Evolutionary conservation across 2,113 vertebrate species (phyloP), one percentile per base, ranked within the genome.

Genomic region (Calypte anna): DNA sequence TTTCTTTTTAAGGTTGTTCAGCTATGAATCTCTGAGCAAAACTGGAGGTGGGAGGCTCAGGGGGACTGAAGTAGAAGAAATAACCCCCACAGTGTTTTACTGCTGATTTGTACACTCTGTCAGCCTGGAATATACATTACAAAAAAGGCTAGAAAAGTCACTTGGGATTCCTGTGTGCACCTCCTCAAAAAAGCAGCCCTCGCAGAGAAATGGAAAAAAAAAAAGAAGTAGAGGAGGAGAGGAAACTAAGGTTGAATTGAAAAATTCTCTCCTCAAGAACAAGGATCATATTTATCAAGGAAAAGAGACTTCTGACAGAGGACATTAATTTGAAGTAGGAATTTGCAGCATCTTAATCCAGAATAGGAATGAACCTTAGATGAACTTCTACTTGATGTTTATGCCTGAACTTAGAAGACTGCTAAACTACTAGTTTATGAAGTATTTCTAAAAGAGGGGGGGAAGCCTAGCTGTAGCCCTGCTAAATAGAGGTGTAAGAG

Each of bases 51-150:
- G 80, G 62, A 91, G 20, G 31, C 92, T 87, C 63, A 21, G 21
- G 53, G 69, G 72, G 57, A 77, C 61, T 91, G 33, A 83, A 95
- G 80, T 33, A 72, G 53, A 78, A 92, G 82, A 91, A 69, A 81
- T 79, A 95, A 86, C 23, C 80, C n/a, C 46, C 75, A n/a, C 81
- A 64, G 10, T 17, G 10, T 86, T 91, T 73, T 74, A 74, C n/a
- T 75, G 59, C 22, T 81, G 70, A 86, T 70, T 66, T 69, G 66
- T 83, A 61, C 27, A 30, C 43, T 75, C 59, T 86, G 59, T 84
- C 62, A 85, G 75, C 48, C 68, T 87, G 59, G 50, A 91, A 93
- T 51, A 84, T 58, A 36, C 18, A 15, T 88, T 84, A 74, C 19
- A 44, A 73, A 82, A 90, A 43, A 8, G 8, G 16, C 23, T 86